A percentile compares a stretch with the other conserved stretches of the same genome.
These are phyloP conservation scores for Gymnogyps californianus DNA, from an alignment of 2,113 vertebrate species.

Conservation along the genomic window DNA sequence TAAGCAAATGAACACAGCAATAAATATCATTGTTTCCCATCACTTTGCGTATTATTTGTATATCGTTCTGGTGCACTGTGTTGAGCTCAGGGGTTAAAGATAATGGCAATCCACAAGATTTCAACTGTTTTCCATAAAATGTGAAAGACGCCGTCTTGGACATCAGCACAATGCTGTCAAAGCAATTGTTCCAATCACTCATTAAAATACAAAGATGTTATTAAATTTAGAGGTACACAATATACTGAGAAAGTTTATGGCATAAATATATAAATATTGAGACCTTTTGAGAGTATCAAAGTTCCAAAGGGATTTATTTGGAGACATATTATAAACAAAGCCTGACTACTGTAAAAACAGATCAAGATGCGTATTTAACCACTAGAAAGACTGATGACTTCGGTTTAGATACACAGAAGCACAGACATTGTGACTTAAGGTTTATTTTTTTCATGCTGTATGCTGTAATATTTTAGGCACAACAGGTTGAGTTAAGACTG, in stretches of 20 bases:
- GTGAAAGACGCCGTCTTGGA: not conserved
- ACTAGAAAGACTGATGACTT: not conserved
- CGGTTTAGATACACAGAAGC: constrained; percentile 7
- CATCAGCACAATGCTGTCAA: not conserved
- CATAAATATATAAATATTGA: constrained; percentile 58
- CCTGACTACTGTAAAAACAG: constrained; percentile 1
- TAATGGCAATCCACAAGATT: not conserved
- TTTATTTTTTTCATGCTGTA: constrained; percentile 24
- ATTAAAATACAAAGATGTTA: constrained; percentile 19
- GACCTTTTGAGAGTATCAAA: constrained; percentile 43
- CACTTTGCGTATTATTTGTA: not conserved
- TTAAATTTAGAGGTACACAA: constrained; percentile 37
- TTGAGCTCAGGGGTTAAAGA: not conserved
- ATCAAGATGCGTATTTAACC: not conserved
- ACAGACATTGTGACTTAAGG: not conserved
- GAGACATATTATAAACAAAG: constrained; percentile 23
- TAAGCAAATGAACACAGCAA: not conserved
- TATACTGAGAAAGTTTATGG: constrained; percentile 10
- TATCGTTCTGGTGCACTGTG: not conserved
- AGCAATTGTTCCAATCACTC: not conserved
- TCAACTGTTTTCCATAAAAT: not conserved
- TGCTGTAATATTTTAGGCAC: constrained; percentile 62
- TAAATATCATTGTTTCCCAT: not conserved
- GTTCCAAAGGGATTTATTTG: constrained; percentile 42
- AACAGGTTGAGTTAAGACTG: constrained; percentile 14